Base-by-base conservation (phyloP, 2,113 vertebrate genomes). In the Coregonus clupeaformis region DNA sequence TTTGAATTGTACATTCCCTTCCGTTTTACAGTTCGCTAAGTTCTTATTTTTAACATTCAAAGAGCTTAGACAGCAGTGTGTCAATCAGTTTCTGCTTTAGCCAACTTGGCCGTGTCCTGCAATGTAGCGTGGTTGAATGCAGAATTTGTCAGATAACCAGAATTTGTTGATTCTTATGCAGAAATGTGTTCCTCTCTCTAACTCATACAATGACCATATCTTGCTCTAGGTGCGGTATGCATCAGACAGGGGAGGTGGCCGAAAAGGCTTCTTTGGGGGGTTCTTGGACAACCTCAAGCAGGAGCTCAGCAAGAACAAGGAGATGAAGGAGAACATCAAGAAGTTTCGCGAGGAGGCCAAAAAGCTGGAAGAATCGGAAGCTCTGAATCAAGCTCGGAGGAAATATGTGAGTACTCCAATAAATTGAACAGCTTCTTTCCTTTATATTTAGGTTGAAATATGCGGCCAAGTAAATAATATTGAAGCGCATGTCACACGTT, bases 261-360 rank as follows among this genome's bases (percentile, higher is more conserved):
- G 95, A 64, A 98, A 95, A 74, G 96, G 97, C 0, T 99, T 99
- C 73, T 89, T 99, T 3, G 95, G 96, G 0, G 97, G 96, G 12
- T 94, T 99, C 49, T 74, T 99, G 72, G 96, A 99, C 78, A 97
- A 93, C 80, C 88, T 99, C 72, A 99, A 97, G 32, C 97, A 98
- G 82, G 98, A 99, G 47, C 81, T 99, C 1, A 93, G 92, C 22
- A 99, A 98, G 79, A 98, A 96, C 91, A 98, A 98, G 55, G 97
- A 99, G 87, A 98, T 99, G 97, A 98, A 95, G 85, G 97, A 99
- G 74, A 98, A 92, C 79, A 97, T 99, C 1, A 94, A 95, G 81
- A 98, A 97, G 73, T 99, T 99, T 77, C 89, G 97, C 0, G 96
- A 97, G 0, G 97, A 99, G 69, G 97, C 97, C 1, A 95, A 95